Base-by-base conservation (phyloP, 1,140 invertebrate genomes). In the Brachionus rubens region DNA sequence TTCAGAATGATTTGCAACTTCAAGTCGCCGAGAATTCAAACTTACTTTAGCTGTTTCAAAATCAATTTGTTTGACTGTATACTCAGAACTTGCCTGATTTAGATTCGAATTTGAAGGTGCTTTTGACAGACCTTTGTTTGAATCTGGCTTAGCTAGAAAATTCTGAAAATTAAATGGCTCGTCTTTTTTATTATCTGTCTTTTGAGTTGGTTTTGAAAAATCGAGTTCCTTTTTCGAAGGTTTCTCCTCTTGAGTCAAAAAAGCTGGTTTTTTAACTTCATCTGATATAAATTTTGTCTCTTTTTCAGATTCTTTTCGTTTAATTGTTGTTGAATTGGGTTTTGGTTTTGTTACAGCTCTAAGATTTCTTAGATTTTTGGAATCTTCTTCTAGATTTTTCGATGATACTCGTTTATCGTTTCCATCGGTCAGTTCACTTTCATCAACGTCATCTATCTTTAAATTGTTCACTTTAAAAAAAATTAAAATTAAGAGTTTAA, bases 11-110 rank as follows among this genome's bases (percentile, higher is more conserved):
- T n/a, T n/a, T n/a, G n/a, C n/a, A n/a, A n/a, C n/a, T n/a, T n/a
- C n/a, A n/a, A n/a, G n/a, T n/a, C n/a, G n/a, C n/a, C n/a, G n/a
- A n/a, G n/a, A n/a, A n/a, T n/a, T n/a, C 19, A 16, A 30, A 41
- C 19, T 36, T 43, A 65, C 59, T 65, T 65, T 41, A 24, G 59
- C 59, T 46, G 59, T 65, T 14, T 65, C 59, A 65, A 65, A 65
- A 43, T 65, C 40, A 24, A 65, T 65, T n/a, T 24, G 16, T 43
- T 65, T 65, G 12, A 7, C 43, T 1, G 10, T 24, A 43, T 43
- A 65, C 24, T 65, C 59, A 21, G 54, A 59, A 33, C 36, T 14
- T 10, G 19, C 5, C 7, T 12, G 21, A 3, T 21, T 43, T 43
- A 43, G 19, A 24, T 26, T 65, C 43, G 43, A 43, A 65, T 65